Conservation (phyloP, 2,888 invertebrate species). For the Ophion costatus region DNA sequence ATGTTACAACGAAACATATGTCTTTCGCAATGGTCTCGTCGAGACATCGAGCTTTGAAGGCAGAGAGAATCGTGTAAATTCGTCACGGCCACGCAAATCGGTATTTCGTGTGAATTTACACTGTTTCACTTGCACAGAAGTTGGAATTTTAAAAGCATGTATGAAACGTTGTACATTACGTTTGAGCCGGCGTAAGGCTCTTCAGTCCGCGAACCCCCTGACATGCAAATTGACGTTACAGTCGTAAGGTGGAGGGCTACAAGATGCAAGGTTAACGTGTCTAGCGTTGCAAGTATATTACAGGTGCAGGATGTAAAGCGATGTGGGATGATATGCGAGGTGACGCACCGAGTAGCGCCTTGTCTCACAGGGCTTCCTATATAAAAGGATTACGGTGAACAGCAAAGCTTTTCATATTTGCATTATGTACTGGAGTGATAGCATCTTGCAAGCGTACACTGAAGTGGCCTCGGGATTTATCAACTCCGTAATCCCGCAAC, state of each 20-base stretch:
- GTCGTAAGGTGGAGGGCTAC: slow-evolving; percentile 5
- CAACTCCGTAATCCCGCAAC: slow-evolving; percentile 15
- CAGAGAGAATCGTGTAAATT: too few species aligned
- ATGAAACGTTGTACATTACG: too few species aligned
- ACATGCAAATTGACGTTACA: neutral
- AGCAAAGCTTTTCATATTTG: slow-evolving; percentile 54
- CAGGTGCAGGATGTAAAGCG: slow-evolving; percentile 10
- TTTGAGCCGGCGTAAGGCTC: too few species aligned
- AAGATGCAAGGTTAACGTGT: neutral
- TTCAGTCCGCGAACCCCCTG: neutral
- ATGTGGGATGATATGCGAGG: slow-evolving; percentile 39
- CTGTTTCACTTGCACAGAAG: too few species aligned
- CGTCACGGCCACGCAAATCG: too few species aligned
- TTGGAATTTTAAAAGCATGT: too few species aligned
- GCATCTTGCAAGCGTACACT: slow-evolving; percentile 18
- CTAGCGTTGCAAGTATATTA: slow-evolving; percentile 20
- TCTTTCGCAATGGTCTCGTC: too few species aligned
- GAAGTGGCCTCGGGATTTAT: slow-evolving; percentile 50
- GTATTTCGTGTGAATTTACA: too few species aligned
- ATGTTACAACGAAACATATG: too few species aligned
- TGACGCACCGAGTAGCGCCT: slow-evolving; percentile 62
- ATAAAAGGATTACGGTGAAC: slow-evolving; percentile 65
- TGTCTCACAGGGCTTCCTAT: slow-evolving; percentile 66
- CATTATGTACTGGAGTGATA: slow-evolving; percentile 20
- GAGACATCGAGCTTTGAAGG: too few species aligned